Evolutionary conservation across 2,888 invertebrate species (phyloP).

Genomic region (Griposia aprilina): DNA sequence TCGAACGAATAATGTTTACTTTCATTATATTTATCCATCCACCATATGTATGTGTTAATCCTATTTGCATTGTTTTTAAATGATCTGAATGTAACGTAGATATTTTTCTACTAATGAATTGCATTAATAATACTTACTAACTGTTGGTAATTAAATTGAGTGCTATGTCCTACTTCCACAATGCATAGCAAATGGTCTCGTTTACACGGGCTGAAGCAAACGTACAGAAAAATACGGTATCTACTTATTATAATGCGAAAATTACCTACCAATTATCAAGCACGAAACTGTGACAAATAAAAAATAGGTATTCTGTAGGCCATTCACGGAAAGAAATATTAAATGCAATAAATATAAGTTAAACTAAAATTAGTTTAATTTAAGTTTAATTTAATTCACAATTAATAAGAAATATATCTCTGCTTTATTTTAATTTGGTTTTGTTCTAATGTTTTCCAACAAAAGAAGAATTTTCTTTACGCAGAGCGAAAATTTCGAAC

Average conservation of each 20-base stretch:
- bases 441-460: slow-evolving; percentile 74
- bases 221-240: neutral
- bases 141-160: neutral
- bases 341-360: neutral
- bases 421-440: slow-evolving; percentile 68
- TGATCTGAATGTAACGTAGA: neutral
- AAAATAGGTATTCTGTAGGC: no score
- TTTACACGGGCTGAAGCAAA: neutral
- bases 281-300: neutral
- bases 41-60: neutral
- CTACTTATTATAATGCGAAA: neutral
- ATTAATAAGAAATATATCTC: slow-evolving; percentile 33
- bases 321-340: neutral
- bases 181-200: neutral
- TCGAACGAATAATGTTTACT: neutral
- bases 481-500: slow-evolving; percentile 78
- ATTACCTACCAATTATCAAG: neutral
- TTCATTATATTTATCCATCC: slow-evolving; percentile 3
- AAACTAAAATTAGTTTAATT: neutral
- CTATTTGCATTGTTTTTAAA: slow-evolving; percentile 14
- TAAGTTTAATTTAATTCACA: slow-evolving; percentile 17
- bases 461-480: slow-evolving; percentile 77
- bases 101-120: neutral
- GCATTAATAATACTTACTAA: neutral
- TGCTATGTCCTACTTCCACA: neutral